A percentile compares a stretch with the other conserved stretches of the same genome.
Evolutionary conservation across 2,113 vertebrate species (phyloP).

Genomic region (Rhea pennata): DNA sequence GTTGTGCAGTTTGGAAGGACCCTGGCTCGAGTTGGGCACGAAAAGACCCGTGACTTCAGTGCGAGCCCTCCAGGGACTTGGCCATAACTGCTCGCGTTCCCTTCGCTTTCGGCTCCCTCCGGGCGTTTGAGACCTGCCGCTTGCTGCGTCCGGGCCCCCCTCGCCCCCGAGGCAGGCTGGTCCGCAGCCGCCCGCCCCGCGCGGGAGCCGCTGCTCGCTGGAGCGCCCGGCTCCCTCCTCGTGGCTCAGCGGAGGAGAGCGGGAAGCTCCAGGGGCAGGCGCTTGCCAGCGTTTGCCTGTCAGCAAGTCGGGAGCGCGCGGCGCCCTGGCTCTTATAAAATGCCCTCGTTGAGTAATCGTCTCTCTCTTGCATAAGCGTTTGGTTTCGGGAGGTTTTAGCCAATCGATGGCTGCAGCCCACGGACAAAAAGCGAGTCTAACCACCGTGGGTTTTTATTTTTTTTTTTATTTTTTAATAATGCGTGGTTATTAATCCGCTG

Average conservation of each 20-base stretch:
- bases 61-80: not conserved
- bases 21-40: not conserved
- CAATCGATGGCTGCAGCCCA: not conserved
- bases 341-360: slow-evolving; percentile 40
- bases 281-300: not conserved
- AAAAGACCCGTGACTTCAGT: not conserved
- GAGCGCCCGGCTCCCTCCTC: not conserved
- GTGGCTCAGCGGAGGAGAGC: not conserved
- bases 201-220: no score
- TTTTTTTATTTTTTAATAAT: not conserved
- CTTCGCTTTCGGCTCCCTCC: not conserved
- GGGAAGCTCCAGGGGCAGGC: not conserved
- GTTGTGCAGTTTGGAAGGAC: not conserved
- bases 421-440: not conserved
- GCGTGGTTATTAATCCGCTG: not conserved
- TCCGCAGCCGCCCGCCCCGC: not conserved
- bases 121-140: not conserved
- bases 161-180: not conserved
- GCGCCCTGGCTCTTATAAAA: slow-evolving; percentile 24
- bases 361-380: slow-evolving; percentile 56
- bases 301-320: not conserved
- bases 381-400: slow-evolving; percentile 37
- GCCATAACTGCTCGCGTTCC: no score
- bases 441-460: not conserved
- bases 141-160: not conserved